Conservation (phyloP, 2,113 vertebrate genomes). For the Sinocyclocheilus anshuiensis region DNA sequence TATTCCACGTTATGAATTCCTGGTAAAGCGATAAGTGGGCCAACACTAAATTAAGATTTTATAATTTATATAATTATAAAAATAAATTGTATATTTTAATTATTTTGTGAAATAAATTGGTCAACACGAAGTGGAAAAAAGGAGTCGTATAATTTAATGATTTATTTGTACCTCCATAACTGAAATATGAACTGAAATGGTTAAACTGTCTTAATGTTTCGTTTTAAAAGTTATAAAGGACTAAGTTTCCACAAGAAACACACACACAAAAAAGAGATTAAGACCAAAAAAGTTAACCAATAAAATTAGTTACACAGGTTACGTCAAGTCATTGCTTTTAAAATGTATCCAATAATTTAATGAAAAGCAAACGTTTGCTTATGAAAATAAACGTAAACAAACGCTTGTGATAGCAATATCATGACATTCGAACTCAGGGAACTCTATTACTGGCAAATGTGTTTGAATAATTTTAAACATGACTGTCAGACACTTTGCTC, state of each 20-base stretch:
- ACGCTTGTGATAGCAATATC: conserved; percentile 47
- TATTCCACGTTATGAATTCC: neutral
- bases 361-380: conserved; percentile 34
- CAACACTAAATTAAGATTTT: neutral
- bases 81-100: neutral
- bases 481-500: conserved; percentile 66
- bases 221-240: neutral
- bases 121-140: neutral
- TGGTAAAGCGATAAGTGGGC: neutral
- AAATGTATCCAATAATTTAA: neutral
- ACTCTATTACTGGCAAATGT: conserved; percentile 61
- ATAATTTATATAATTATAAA: neutral
- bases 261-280: too few species aligned
- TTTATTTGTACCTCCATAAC: neutral
- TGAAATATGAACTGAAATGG: neutral
- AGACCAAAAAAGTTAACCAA: neutral
- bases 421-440: conserved; percentile 47
- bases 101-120: neutral
- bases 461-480: conserved; percentile 69
- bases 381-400: conserved; percentile 28
- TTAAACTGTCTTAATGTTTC: neutral
- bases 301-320: neutral
- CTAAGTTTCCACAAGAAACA: neutral
- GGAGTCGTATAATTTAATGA: neutral
- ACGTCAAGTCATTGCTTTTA: neutral